These are phyloP conservation scores for Ceyx erithaca DNA, from an alignment of 2,797 vertebrate species.

Conservation along the genomic window DNA sequence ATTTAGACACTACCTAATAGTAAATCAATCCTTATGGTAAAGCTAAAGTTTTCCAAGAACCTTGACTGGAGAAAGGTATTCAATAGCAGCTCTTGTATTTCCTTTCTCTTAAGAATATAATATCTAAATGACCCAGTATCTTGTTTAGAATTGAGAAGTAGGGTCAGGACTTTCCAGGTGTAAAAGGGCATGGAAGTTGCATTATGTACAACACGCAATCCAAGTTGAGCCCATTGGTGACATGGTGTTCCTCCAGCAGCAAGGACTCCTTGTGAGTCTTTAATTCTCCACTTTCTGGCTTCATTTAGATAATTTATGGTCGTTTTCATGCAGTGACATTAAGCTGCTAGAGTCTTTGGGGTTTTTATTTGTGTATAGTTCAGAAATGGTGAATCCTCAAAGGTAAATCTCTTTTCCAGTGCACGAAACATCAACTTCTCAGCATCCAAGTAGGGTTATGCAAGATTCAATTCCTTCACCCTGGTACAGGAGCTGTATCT, in stretches of 20 bases:
- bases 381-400: background rate
- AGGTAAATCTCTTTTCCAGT: background rate
- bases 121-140: background rate
- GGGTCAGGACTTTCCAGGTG: background rate
- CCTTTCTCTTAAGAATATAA: background rate
- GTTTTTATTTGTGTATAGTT: background rate
- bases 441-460: background rate
- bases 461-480: background rate
- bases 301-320: background rate
- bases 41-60: background rate
- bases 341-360: background rate
- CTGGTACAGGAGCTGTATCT: background rate
- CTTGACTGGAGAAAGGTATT: background rate
- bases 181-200: background rate
- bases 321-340: background rate
- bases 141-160: background rate
- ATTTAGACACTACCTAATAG: background rate
- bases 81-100: background rate
- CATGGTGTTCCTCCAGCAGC: rapidly evolving
- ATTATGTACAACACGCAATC: background rate
- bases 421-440: background rate
- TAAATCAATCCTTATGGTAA: conserved; percentile 10
- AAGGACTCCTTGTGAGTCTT: background rate
- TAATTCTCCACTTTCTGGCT: background rate
- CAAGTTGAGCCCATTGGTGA: background rate